phyloP scores from a whole-genome alignment of 2,888 invertebrate genomes.

The Camponotus fellah region DNA sequence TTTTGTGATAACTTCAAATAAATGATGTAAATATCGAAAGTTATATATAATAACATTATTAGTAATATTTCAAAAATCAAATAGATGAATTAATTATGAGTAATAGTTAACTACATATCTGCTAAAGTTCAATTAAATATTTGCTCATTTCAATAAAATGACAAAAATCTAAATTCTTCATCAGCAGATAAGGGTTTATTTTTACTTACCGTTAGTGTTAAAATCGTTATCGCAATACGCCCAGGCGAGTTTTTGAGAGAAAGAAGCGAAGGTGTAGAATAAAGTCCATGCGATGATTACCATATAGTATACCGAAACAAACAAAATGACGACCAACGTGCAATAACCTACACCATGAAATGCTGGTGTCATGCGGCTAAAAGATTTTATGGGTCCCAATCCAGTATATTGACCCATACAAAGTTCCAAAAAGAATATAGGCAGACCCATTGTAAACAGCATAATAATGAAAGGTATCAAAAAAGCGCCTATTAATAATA shows the following conservation, averaged over 20 bases:
- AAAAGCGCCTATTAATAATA: constrained; percentile 89
- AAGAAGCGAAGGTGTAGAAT: constrained; percentile 91
- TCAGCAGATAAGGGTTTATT: background rate
- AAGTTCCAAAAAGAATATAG: constrained; percentile 93
- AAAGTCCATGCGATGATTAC: constrained; percentile 93
- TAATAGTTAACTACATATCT: background rate
- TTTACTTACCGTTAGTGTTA: constrained; percentile 88
- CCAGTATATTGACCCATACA: constrained; percentile 93
- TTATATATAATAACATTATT: background rate
- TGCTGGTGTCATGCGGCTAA: constrained; percentile 89
- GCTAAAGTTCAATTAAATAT: constrained; percentile 1
- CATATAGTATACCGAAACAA: constrained; percentile 93
- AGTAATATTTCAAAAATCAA: background rate
- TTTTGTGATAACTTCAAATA: background rate
- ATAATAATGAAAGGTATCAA: constrained; percentile 91
- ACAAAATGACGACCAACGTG: constrained; percentile 90
- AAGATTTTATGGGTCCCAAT: constrained; percentile 90
- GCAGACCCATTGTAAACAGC: constrained; percentile 92
- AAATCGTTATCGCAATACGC: constrained; percentile 89
- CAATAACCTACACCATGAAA: constrained; percentile 88
- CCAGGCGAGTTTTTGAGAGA: constrained; percentile 89
- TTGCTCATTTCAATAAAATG: background rate
- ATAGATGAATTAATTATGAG: background rate
- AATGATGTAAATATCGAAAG: background rate
- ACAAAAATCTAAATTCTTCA: background rate